Conservation (phyloP, 1,140 invertebrate genomes). For the Armadillidium nasatum region DNA sequence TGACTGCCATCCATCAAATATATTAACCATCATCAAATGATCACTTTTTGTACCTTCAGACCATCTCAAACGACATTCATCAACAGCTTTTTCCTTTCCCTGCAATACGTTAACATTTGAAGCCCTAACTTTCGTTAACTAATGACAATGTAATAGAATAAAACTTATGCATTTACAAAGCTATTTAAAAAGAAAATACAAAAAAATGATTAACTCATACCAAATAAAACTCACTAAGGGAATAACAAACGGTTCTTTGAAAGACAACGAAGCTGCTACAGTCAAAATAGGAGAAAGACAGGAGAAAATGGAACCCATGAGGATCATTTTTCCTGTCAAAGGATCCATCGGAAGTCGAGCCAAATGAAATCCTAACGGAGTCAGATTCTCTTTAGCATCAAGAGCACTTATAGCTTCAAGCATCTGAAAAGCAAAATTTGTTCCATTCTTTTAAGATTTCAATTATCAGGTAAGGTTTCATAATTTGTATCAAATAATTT, state of each 20-base stretch:
- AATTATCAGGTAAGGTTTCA: no score
- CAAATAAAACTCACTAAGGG: constrained; percentile 65
- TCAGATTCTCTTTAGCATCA: constrained; percentile 68
- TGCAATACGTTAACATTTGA: constrained; percentile 27
- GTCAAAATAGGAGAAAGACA: constrained; percentile 81
- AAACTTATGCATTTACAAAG: no score
- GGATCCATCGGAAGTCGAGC: constrained; percentile 77
- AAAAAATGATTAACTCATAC: no score
- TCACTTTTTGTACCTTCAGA: constrained; percentile 67
- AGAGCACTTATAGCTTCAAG: constrained; percentile 68
- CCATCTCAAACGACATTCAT: constrained; percentile 60
- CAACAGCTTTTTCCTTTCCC: constrained; percentile 65
- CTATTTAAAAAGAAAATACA: no score
- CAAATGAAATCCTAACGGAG: constrained; percentile 83
- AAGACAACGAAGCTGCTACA: constrained; percentile 76
- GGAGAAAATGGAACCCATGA: constrained; percentile 78
- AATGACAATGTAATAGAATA: no score
- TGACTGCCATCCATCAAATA: constrained; percentile 63
- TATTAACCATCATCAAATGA: constrained; percentile 73
- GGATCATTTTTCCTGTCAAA: constrained; percentile 80
- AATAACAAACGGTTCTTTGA: constrained; percentile 78
- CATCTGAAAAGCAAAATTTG: no score
- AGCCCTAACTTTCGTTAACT: no score
- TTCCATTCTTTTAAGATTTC: no score
- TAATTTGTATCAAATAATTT: no score